Conservation (phyloP, 2,797 vertebrate genomes). For the Pantherophis alleghaniensis region DNA sequence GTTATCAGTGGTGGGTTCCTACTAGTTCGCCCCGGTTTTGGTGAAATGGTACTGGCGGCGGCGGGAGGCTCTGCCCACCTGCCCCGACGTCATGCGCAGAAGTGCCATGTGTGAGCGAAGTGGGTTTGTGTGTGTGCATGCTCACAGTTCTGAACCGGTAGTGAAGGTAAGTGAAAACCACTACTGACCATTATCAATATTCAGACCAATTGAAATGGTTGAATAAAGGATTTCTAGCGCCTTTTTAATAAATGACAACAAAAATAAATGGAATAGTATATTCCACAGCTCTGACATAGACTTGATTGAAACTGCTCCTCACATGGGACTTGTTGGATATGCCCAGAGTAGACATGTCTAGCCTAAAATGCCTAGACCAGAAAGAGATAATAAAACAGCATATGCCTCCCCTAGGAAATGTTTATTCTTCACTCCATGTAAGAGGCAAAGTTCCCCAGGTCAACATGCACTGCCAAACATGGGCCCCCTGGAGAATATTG, state of each 20-base stretch:
- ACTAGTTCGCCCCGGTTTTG: no score
- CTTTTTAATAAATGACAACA: background rate
- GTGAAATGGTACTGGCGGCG: no score
- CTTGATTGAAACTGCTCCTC: background rate
- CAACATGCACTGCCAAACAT: background rate
- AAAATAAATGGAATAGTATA: background rate
- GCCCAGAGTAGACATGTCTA: background rate
- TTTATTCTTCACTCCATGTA: background rate
- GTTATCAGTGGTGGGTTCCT: no score
- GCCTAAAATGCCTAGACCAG: background rate
- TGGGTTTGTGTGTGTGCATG: no score
- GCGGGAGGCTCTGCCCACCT: no score
- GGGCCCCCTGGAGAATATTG: background rate
- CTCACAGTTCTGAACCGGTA: no score
- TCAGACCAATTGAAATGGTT: background rate
- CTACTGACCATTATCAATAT: background rate
- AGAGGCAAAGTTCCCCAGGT: background rate
- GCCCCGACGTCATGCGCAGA: no score
- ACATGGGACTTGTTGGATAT: background rate
- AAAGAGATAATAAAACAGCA: background rate
- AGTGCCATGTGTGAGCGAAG: accelerated
- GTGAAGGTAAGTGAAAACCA: no score
- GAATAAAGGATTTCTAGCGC: background rate
- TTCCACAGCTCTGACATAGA: background rate
- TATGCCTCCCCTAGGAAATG: background rate